Evolutionary conservation across 2,888 invertebrate species (phyloP).

Genomic region (Physocephala rufipes): DNA sequence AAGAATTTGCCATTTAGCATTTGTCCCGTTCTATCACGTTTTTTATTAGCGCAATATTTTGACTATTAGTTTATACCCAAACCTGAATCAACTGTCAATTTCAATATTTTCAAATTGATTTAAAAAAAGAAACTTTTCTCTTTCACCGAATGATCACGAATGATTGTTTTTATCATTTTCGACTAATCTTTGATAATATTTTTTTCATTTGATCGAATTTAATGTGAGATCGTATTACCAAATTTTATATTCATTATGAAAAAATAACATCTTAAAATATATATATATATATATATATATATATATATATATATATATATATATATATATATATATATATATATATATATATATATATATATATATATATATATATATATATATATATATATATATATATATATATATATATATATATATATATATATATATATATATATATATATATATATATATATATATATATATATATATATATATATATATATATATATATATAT

Average conservation of each 20-base stretch:
- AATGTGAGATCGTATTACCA: slow-evolving; percentile 57
- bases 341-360: no score
- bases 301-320: no score
- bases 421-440: no score
- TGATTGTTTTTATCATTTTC: background rate
- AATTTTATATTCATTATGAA: background rate
- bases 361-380: no score
- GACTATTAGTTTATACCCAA: background rate
- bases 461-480: no score
- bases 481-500: no score
- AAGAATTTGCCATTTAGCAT: slow-evolving; percentile 40
- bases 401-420: no score
- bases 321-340: no score
- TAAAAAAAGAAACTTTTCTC: no score
- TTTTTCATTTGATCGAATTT: slow-evolving; percentile 45
- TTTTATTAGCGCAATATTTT: slow-evolving; percentile 6
- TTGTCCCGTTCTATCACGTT: no score
- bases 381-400: no score
- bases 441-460: no score
- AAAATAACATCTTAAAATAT: background rate
- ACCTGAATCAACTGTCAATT: slow-evolving; percentile 22
- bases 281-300: background rate
- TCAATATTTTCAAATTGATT: slow-evolving; percentile 13
- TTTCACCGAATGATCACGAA: background rate
- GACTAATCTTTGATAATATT: background rate